Evolutionary conservation across 2,888 invertebrate genomes (phyloP).

Genomic region (Sarcophaga variegata): DNA sequence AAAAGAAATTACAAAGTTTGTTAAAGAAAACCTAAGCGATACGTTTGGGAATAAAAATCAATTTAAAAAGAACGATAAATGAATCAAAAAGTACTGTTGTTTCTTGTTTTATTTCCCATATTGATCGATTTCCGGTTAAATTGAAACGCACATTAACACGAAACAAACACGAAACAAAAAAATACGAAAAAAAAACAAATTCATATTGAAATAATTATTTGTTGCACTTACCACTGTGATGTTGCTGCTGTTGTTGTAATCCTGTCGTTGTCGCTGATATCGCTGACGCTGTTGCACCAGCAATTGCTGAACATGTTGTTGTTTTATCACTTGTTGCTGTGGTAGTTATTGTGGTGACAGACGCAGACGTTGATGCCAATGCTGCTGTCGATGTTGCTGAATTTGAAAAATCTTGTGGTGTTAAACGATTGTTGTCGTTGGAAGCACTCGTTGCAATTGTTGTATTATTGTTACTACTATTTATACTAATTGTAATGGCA

Average conservation of each 20-base stretch:
- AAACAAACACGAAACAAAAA: not conserved
- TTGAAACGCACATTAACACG: not conserved
- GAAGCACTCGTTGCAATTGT: conserved; percentile 67
- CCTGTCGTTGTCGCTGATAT: conserved; percentile 74
- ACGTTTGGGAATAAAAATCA: not conserved
- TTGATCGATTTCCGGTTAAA: conserved; percentile 59
- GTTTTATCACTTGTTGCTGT: conserved; percentile 78
- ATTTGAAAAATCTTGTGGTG: conserved; percentile 71
- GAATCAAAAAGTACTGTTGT: conserved; percentile 14
- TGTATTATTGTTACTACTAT: conserved; percentile 60
- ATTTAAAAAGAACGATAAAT: not conserved
- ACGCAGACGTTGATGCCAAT: conserved; percentile 65
- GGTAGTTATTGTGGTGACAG: conserved; percentile 70
- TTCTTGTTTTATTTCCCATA: conserved; percentile 61
- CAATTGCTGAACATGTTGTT: conserved; percentile 46
- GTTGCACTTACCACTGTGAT: conserved; percentile 77
- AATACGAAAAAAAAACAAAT: not conserved
- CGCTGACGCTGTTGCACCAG: conserved; percentile 71
- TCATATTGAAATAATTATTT: conserved; percentile 8
- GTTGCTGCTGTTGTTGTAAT: conserved; percentile 77
- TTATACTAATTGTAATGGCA: conserved; percentile 71
- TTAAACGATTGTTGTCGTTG: conserved; percentile 53
- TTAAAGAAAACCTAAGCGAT: not conserved
- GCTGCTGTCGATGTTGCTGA: conserved; percentile 61
- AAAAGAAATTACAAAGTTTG: conserved; percentile 13